Evolutionary conservation across 2,888 invertebrate genomes (phyloP).

Genomic region (Leptopterna dolabrata): DNA sequence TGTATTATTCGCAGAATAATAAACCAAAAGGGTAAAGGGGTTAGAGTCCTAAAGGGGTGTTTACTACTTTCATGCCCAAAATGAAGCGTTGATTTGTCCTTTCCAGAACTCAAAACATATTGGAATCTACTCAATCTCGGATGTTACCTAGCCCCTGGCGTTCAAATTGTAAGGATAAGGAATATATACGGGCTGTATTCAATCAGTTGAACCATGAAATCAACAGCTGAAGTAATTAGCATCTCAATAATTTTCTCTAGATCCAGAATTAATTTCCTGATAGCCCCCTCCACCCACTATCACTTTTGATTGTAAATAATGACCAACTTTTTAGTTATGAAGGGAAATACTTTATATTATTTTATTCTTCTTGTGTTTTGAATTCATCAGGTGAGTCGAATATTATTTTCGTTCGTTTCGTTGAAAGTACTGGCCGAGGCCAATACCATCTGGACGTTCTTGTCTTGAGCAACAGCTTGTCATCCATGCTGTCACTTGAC

Average conservation of each 20-base stretch:
- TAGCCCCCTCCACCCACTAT: neutral
- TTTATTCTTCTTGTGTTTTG: neutral
- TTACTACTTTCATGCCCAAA: too few species aligned
- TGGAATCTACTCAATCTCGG: too few species aligned
- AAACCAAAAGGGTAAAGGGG: too few species aligned
- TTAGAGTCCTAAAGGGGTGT: too few species aligned
- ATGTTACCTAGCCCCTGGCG: too few species aligned
- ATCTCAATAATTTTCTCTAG: neutral
- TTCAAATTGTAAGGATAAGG: too few species aligned
- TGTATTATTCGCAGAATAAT: too few species aligned
- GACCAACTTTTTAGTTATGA: neutral
- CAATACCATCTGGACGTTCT: neutral
- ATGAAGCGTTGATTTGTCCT: too few species aligned
- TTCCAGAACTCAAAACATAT: too few species aligned
- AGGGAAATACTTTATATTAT: neutral
- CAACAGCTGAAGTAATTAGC: neutral
- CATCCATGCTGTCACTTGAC: neutral
- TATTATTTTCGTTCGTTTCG: neutral
- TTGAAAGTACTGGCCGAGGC: neutral
- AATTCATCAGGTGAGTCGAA: neutral
- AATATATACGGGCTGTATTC: too few species aligned
- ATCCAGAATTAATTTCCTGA: neutral
- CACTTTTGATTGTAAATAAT: slow-evolving; percentile 29
- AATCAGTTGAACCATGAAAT: neutral
- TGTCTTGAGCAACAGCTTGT: neutral